phyloP scores from a whole-genome alignment of 1,140 invertebrate species.

The Brachionus asplanchnoidis region DNA sequence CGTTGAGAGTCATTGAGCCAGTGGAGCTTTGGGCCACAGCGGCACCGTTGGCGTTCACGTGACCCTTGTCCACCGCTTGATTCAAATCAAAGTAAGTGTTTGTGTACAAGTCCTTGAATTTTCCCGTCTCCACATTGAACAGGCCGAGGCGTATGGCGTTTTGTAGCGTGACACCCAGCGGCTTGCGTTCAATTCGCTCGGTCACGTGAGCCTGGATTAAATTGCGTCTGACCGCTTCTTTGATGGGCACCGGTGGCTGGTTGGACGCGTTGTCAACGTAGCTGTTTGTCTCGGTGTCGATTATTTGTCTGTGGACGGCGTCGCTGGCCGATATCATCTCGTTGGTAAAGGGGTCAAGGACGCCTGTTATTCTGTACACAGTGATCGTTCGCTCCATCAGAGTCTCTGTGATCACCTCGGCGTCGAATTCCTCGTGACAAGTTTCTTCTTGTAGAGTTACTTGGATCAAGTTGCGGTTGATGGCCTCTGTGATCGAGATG shows the following conservation, averaged over 20 bases:
- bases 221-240: slow-evolving; percentile 6
- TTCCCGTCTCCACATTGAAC: neutral
- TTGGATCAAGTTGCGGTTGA: slow-evolving; percentile 11
- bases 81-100: slow-evolving; percentile 14
- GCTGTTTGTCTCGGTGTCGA: slow-evolving; percentile 40
- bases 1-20: slow-evolving; percentile 25
- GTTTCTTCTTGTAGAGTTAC: slow-evolving; percentile 13
- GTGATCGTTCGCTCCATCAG: slow-evolving; percentile 36
- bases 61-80: slow-evolving; percentile 38
- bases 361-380: neutral
- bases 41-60: slow-evolving; percentile 23
- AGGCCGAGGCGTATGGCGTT: slow-evolving; percentile 40
- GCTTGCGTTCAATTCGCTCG: slow-evolving; percentile 31
- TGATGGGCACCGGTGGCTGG: neutral
- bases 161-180: slow-evolving; percentile 32
- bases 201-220: slow-evolving; percentile 23
- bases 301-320: slow-evolving; percentile 7
- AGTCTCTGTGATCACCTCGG: slow-evolving; percentile 35
- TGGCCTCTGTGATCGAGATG: slow-evolving; percentile 29
- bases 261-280: neutral
- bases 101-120: slow-evolving; percentile 32
- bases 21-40: slow-evolving; percentile 17
- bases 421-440: slow-evolving; percentile 23
- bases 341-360: slow-evolving; percentile 31
- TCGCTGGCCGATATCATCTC: slow-evolving; percentile 22